A percentile compares a stretch with the other conserved stretches of the same genome.
Conservation (phyloP, 2,888 invertebrate genomes). For the Hylaea fasciaria region DNA sequence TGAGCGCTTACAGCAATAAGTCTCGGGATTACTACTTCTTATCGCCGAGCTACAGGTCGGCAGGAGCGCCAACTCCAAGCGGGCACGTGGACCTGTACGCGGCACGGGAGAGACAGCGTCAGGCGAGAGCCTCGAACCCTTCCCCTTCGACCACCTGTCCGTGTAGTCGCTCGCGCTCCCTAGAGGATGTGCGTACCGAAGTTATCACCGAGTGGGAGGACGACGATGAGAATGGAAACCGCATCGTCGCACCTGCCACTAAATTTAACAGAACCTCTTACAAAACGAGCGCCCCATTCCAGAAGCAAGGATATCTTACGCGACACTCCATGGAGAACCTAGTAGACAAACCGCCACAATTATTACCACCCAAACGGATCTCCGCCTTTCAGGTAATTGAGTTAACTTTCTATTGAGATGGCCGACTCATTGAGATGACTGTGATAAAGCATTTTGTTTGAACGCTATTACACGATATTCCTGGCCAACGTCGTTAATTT, state of each 20-base stretch:
- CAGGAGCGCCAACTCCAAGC: slow-evolving; percentile 84
- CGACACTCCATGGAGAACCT: slow-evolving; percentile 90
- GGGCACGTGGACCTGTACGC: slow-evolving; percentile 67
- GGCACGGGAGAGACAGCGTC: slow-evolving; percentile 69
- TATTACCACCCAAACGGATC: slow-evolving; percentile 81
- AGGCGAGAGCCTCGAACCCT: slow-evolving; percentile 64
- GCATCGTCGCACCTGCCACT: slow-evolving; percentile 79
- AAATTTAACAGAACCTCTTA: slow-evolving; percentile 78
- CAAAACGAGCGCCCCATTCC: slow-evolving; percentile 66
- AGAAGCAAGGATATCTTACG: slow-evolving; percentile 80
- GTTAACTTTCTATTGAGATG: slow-evolving; percentile 69
- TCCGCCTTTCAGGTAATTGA: slow-evolving; percentile 84
- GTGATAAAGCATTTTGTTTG: slow-evolving; percentile 53
- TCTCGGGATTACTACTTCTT: slow-evolving; percentile 86
- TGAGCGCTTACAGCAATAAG: slow-evolving; percentile 81
- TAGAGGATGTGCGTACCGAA: slow-evolving; percentile 89
- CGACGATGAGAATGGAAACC: slow-evolving; percentile 87
- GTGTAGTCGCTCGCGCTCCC: slow-evolving; percentile 87
- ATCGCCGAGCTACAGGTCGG: slow-evolving; percentile 88
- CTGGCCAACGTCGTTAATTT: slow-evolving; percentile 39
- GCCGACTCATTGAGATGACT: slow-evolving; percentile 58
- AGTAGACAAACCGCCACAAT: slow-evolving; percentile 81
- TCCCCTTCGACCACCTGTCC: slow-evolving; percentile 81
- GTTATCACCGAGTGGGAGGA: slow-evolving; percentile 87
- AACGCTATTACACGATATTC: slow-evolving; percentile 47